A percentile compares a stretch with the other conserved stretches of the same genome.
Evolutionary conservation across 35 echinoderm and acorn worm species (phyloP).

Genomic region (Diadema setosum): DNA sequence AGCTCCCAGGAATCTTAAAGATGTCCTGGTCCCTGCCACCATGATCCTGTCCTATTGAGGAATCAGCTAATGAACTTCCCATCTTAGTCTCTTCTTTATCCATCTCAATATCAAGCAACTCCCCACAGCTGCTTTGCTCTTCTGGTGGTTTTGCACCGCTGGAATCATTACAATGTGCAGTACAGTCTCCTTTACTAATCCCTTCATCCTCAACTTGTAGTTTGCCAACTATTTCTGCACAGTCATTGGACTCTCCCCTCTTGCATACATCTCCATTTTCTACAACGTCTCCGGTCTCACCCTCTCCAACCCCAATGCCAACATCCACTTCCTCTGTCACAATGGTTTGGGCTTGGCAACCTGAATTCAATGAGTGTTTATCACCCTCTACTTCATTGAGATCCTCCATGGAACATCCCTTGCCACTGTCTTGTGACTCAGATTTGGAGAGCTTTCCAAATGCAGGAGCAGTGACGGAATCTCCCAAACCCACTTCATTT

Average conservation of each 20-base stretch:
- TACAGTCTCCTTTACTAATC: too few species aligned
- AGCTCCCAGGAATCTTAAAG: neutral
- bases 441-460: constrained; percentile 40
- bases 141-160: neutral
- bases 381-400: neutral
- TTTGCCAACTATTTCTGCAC: too few species aligned
- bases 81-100: neutral
- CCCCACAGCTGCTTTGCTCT: neutral
- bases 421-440: constrained; percentile 74
- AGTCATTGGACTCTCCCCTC: too few species aligned
- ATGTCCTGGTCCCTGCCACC: neutral
- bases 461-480: neutral
- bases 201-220: too few species aligned
- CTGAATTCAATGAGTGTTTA: too few species aligned
- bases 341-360: too few species aligned
- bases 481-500: too few species aligned
- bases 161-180: too few species aligned
- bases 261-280: too few species aligned
- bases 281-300: neutral
- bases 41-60: neutral
- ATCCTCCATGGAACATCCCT: constrained; percentile 64
- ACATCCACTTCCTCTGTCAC: neutral
- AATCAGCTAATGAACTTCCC: neutral
- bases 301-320: neutral
- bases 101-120: neutral